Evolutionary conservation across 2,888 invertebrate species (phyloP).

Genomic region (Cacoxenus indagator): DNA sequence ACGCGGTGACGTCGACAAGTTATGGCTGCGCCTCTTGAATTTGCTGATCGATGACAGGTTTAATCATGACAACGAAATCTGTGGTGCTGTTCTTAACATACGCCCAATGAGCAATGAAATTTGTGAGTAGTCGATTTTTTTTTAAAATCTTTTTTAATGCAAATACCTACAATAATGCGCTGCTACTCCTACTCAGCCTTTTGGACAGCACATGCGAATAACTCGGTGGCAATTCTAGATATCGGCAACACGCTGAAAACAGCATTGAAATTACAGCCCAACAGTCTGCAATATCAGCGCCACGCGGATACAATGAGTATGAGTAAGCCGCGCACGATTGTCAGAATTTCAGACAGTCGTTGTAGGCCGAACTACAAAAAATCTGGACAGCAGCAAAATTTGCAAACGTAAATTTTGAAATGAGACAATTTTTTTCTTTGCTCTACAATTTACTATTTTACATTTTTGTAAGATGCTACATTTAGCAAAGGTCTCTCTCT

Average conservation of each 20-base stretch:
- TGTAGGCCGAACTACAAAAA: constrained; percentile 39
- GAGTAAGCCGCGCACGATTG: constrained; percentile 69
- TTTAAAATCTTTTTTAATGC: background rate
- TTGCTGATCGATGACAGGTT: constrained; percentile 96
- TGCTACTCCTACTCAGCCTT: constrained; percentile 39
- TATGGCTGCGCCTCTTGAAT: constrained; percentile 84
- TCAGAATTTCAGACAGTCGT: constrained; percentile 73
- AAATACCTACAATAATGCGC: background rate
- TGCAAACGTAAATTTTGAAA: too few species aligned
- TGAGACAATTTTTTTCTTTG: too few species aligned
- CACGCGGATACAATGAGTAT: constrained; percentile 55
- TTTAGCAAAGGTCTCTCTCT: too few species aligned
- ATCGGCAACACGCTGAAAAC: constrained; percentile 52
- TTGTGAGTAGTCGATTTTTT: constrained; percentile 60
- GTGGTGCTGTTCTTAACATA: constrained; percentile 95
- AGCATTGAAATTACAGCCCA: constrained; percentile 42
- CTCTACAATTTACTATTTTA: too few species aligned
- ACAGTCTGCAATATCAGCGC: constrained; percentile 52
- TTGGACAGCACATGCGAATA: constrained; percentile 49
- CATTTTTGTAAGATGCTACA: too few species aligned
- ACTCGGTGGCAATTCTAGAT: constrained; percentile 48
- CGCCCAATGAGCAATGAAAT: constrained; percentile 91
- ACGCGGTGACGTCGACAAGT: constrained; percentile 78
- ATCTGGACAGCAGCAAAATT: too few species aligned
- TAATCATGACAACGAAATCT: constrained; percentile 90